These are phyloP conservation scores for Epiblema foenella DNA, from an alignment of 2,888 invertebrate genomes.

Conservation along the genomic window DNA sequence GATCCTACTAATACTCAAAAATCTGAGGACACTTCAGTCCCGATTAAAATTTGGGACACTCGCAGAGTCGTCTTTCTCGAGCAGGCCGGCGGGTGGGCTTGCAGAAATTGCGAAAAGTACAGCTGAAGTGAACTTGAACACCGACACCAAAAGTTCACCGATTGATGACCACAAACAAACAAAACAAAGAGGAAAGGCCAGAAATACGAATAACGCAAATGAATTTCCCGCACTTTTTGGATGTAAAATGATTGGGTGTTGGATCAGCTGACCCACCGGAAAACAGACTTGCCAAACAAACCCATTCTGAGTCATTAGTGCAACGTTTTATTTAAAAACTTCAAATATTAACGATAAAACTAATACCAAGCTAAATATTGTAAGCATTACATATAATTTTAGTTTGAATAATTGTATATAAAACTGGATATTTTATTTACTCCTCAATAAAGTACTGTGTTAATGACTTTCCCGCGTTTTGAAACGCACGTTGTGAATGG, in stretches of 20 bases:
- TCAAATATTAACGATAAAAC: too few relatives aligned
- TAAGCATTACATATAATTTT: too few relatives aligned
- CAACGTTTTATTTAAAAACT: background rate
- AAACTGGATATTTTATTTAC: background rate
- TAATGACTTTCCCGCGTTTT: slow-evolving; percentile 32
- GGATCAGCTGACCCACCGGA: slow-evolving; percentile 22
- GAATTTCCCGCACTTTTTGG: slow-evolving; percentile 26
- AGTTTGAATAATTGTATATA: too few relatives aligned
- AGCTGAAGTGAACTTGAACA: too few relatives aligned
- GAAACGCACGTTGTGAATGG: slow-evolving; percentile 17
- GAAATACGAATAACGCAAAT: background rate
- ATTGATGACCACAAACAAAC: background rate
- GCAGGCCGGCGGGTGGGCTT: background rate
- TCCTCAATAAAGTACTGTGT: background rate
- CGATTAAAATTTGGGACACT: too few relatives aligned
- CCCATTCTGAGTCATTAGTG: background rate
- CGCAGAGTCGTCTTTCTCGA: background rate
- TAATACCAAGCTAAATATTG: too few relatives aligned
- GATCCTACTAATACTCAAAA: too few relatives aligned
- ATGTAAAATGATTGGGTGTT: slow-evolving; percentile 17
- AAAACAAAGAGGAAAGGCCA: background rate
- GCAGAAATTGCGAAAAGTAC: too few relatives aligned
- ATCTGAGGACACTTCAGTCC: too few relatives aligned
- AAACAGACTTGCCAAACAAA: background rate
- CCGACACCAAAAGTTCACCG: too few relatives aligned